phyloP scores from a whole-genome alignment of 2,797 vertebrate genomes.

The Remorina albescens region DNA sequence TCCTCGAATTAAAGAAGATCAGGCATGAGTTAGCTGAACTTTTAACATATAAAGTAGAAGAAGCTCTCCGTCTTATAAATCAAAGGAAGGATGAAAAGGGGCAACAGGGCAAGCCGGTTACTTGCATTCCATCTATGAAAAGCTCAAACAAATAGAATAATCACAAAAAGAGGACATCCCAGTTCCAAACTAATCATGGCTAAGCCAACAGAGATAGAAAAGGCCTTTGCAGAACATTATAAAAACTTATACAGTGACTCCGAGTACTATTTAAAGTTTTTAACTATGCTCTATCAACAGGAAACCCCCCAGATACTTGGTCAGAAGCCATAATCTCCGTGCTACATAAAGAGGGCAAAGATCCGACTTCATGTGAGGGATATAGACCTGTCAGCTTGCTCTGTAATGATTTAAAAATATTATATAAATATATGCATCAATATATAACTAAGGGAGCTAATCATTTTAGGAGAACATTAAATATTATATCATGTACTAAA shows the following conservation, averaged over 20 bases:
- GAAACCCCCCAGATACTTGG: background rate
- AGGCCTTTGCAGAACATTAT: background rate
- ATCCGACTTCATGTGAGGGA: background rate
- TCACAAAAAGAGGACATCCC: background rate
- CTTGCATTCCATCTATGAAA: background rate
- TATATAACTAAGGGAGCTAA: background rate
- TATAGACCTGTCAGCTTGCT: background rate
- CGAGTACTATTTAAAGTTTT: background rate
- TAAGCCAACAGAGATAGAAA: background rate
- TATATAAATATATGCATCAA: background rate
- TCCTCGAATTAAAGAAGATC: background rate
- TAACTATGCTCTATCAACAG: background rate
- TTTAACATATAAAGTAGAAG: conserved; percentile 28
- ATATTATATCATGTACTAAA: background rate
- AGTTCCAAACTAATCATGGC: background rate
- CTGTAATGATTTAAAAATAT: background rate
- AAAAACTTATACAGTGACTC: background rate
- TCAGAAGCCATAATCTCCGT: background rate
- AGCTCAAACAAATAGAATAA: background rate
- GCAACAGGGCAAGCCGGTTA: conserved; percentile 20
- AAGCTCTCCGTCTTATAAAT: conserved; percentile 11
- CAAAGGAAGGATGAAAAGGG: conserved; percentile 42
- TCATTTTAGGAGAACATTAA: background rate
- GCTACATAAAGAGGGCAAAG: conserved; percentile 7
- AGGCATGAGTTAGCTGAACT: conserved; percentile 21